phyloP scores from a whole-genome alignment of 2,888 invertebrate species.

The Drosophila ustulata region DNA sequence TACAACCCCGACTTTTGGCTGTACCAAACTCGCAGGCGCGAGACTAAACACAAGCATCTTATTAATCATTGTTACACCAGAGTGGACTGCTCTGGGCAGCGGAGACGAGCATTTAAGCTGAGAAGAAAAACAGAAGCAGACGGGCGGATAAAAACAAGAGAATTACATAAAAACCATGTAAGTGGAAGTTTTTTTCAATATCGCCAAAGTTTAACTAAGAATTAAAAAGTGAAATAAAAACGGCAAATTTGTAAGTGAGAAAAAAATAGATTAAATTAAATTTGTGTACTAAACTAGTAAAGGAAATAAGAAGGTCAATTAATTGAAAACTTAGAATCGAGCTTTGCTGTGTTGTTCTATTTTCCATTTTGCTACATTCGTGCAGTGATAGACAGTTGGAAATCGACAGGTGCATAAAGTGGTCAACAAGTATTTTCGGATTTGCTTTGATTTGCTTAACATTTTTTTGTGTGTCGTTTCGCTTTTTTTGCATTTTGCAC shows the following conservation, averaged over 20 bases:
- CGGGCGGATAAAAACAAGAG: neutral
- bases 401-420: neutral
- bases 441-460: neutral
- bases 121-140: conserved; percentile 4
- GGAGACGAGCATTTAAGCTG: neutral
- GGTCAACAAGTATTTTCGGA: neutral
- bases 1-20: neutral
- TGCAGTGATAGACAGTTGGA: conserved; percentile 2
- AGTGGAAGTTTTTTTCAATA: conserved; percentile 7
- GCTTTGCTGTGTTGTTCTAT: neutral
- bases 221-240: conserved; percentile 9
- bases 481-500: neutral
- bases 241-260: neutral
- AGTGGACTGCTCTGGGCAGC: too few species aligned
- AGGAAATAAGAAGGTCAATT: conserved; percentile 1
- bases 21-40: conserved; percentile 7
- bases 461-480: neutral
- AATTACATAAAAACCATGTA: neutral
- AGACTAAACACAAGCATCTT: neutral
- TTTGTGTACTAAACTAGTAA: neutral
- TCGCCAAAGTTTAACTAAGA: conserved; percentile 1
- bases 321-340: conserved; percentile 3
- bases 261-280: neutral
- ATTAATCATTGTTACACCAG: neutral
- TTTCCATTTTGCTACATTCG: conserved; percentile 7